These are phyloP conservation scores for Tragelaphus scriptus DNA, from an alignment of 2,113 vertebrate genomes.

Conservation along the genomic window DNA sequence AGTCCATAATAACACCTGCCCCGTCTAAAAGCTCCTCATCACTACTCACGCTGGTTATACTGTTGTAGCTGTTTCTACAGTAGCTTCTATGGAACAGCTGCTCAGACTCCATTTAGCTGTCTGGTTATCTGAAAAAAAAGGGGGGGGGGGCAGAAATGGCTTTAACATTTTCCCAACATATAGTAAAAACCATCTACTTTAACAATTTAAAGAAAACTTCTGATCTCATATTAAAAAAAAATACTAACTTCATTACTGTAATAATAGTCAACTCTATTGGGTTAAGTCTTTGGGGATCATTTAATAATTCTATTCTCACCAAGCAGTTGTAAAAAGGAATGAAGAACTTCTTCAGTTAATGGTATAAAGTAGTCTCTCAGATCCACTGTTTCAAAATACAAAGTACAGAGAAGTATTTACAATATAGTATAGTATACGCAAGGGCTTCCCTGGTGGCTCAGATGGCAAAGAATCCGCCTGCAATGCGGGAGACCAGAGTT, in stretches of 20 bases:
- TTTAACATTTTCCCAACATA: constrained; percentile 40
- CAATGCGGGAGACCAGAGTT: neutral
- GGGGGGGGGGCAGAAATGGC: neutral
- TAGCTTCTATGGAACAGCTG: constrained; percentile 97
- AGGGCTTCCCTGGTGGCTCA: neutral
- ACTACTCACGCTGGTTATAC: constrained; percentile 97
- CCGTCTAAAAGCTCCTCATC: constrained; percentile 99
- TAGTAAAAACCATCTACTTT: neutral
- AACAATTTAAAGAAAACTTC: constrained; percentile 29
- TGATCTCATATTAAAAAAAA: neutral
- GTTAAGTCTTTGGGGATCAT: neutral
- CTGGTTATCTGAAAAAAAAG: constrained; percentile 79
- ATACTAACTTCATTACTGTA: neutral
- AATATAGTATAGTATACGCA: neutral
- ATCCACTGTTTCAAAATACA: neutral
- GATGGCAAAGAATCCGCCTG: neutral
- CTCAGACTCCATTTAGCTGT: constrained; percentile 99
- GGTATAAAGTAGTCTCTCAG: neutral
- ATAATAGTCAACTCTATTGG: neutral
- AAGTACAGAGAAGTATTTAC: neutral
- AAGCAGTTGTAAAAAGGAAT: neutral
- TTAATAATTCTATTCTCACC: constrained; percentile 15
- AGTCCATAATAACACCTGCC: constrained; percentile 97
- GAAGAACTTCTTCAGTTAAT: neutral
- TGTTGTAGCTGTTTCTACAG: constrained; percentile 98